Base-by-base conservation (phyloP, 1,140 invertebrate species). In the Amphibalanus amphitrite region DNA sequence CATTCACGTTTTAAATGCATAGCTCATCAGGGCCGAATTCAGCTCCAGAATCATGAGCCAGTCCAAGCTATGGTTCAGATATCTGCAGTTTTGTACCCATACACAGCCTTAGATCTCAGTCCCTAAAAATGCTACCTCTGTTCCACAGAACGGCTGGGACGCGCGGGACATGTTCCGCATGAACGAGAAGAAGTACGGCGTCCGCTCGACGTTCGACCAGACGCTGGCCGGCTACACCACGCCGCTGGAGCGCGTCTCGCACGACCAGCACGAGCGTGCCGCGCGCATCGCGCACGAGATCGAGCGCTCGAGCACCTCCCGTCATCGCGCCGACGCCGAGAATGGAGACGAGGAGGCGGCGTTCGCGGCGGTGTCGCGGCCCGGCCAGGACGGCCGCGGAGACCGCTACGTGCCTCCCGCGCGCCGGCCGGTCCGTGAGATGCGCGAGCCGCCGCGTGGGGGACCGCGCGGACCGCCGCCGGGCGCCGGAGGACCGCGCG, bases 91-190 rank as follows among this genome's bases (percentile, higher is more conserved):
- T n/a, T n/a, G n/a, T n/a, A n/a, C n/a, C n/a, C n/a, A n/a, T n/a
- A n/a, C n/a, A n/a, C n/a, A n/a, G n/a, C n/a, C n/a, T n/a, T n/a
- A n/a, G n/a, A n/a, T n/a, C n/a, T n/a, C n/a, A n/a, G n/a, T n/a
- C n/a, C n/a, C n/a, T n/a, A n/a, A n/a, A n/a, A n/a, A n/a, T n/a
- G 47, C 47, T 20, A 1, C 47, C 10, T 20, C 17, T 59, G 6
- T 20, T 59, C 47, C 47, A 23, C 47, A 59, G 47, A 95, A 95
- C 84, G 94, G 94, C 72, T 97, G 94, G 94, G 91, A 94, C 84
- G 88, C 88, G 0, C 87, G 91, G 79, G 93, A 97, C 74, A 97
- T 97, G 94, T 97, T 97, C 81, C 83, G 87, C 70, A 92, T 89
- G 78, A 96, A 97, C 82, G 92, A 93, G 80, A 87, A 90, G 81